A percentile compares a stretch with the other conserved stretches of the same genome.
Conservation (phyloP, 2,888 invertebrate species). For the Aphidius colemani region DNA sequence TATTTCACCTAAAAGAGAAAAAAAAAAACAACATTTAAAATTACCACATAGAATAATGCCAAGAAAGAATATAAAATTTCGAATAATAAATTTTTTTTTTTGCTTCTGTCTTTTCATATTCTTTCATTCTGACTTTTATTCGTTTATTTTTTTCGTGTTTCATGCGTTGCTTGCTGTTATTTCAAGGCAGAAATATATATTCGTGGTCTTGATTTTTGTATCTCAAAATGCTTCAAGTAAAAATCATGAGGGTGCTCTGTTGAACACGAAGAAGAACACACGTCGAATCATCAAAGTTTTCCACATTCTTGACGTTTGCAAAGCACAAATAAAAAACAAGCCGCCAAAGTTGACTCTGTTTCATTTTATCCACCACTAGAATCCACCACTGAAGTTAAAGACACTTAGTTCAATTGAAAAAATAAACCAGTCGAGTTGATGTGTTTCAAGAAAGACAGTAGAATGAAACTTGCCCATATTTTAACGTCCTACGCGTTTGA, state of each 20-base stretch:
- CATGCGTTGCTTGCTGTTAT: slow-evolving; percentile 4
- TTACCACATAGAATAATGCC: slow-evolving; percentile 28
- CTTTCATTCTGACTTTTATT: too few relatives aligned
- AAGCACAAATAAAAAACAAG: slow-evolving; percentile 23
- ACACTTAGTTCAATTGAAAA: too few relatives aligned
- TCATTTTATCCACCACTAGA: too few relatives aligned
- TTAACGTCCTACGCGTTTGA: slow-evolving; percentile 23
- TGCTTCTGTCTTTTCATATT: neutral
- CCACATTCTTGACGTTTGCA: slow-evolving; percentile 30
- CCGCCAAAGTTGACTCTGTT: too few relatives aligned
- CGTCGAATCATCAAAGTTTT: slow-evolving; percentile 27
- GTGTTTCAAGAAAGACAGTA: slow-evolving; percentile 13
- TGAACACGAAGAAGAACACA: slow-evolving; percentile 15
- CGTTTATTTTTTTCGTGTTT: neutral
- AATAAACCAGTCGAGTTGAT: too few relatives aligned
- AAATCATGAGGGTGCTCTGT: slow-evolving; percentile 12
- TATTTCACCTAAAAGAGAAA: slow-evolving; percentile 15
- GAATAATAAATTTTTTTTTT: slow-evolving; percentile 1
- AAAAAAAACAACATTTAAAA: slow-evolving; percentile 17
- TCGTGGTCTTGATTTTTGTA: slow-evolving; percentile 8
- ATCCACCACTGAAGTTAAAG: too few relatives aligned
- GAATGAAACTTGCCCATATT: slow-evolving; percentile 23
- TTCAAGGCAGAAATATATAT: slow-evolving; percentile 5
- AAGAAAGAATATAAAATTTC: slow-evolving; percentile 26
- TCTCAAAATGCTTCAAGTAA: neutral